Conservation (phyloP, 1,140 invertebrate species). For the Diploscapter pachys region DNA sequence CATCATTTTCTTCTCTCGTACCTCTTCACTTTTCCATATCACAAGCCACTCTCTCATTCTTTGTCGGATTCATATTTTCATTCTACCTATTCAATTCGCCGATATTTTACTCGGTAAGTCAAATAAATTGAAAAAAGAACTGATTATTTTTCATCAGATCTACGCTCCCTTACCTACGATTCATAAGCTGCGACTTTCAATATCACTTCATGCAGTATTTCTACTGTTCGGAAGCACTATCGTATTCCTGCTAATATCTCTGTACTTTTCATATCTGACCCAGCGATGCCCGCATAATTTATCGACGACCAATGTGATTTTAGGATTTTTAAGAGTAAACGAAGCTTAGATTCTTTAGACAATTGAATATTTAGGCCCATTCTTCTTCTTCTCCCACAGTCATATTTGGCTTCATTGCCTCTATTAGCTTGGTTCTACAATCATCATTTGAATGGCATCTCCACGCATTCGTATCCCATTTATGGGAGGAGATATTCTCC, state of each 20-base stretch:
- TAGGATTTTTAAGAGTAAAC: too few species aligned
- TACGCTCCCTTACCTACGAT: constrained; percentile 12
- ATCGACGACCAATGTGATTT: too few species aligned
- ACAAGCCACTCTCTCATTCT: background rate
- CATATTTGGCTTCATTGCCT: too few species aligned
- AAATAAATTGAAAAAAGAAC: background rate
- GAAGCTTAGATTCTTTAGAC: too few species aligned
- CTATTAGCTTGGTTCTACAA: too few species aligned
- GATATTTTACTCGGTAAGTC: constrained; percentile 10
- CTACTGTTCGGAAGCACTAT: constrained; percentile 6
- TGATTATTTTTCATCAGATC: constrained; percentile 1
- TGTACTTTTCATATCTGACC: background rate
- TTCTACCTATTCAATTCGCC: constrained; percentile 7
- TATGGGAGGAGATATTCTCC: constrained; percentile 13
- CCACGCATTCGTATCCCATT: background rate
- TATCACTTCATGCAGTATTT: constrained; percentile 7
- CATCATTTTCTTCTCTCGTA: background rate
- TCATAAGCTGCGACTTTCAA: constrained; percentile 14
- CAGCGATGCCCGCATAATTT: too few species aligned
- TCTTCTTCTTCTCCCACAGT: too few species aligned
- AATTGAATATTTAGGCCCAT: too few species aligned
- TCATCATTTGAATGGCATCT: constrained; percentile 8
- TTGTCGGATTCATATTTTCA: constrained; percentile 9
- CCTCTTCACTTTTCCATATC: background rate
- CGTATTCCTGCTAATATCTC: background rate